A percentile compares a stretch with the other conserved stretches of the same genome.
Conservation (phyloP, 2,888 invertebrate genomes). For the Orthosia gracilis region DNA sequence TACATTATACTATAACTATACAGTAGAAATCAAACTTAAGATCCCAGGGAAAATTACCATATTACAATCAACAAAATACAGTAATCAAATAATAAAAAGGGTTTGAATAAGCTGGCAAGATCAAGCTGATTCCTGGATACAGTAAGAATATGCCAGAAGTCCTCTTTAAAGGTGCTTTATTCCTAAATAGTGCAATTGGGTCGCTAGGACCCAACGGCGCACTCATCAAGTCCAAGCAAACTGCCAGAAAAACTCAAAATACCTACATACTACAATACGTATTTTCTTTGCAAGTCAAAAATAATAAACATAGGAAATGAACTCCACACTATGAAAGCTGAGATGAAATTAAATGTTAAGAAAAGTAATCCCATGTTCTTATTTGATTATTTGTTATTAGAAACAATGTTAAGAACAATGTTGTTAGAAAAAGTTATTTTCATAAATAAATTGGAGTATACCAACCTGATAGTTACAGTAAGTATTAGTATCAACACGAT, state of each 20-base stretch:
- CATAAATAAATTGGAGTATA: not conserved
- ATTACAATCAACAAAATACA: not conserved
- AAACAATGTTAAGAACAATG: too few species aligned
- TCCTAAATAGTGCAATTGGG: not conserved
- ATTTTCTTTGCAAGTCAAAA: not conserved
- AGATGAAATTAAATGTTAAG: not conserved
- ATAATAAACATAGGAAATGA: not conserved
- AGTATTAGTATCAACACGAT: slow-evolving; percentile 10
- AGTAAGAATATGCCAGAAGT: not conserved
- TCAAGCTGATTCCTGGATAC: not conserved
- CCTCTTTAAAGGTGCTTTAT: not conserved
- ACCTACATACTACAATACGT: too few species aligned
- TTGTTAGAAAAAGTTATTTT: too few species aligned
- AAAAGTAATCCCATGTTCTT: not conserved
- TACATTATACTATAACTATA: not conserved
- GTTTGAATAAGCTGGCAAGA: not conserved
- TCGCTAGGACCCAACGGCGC: not conserved
- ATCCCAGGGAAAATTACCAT: not conserved
- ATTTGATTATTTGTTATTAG: slow-evolving; percentile 4
- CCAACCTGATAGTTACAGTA: slow-evolving; percentile 49
- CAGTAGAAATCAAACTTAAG: not conserved
- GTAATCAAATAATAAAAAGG: not conserved
- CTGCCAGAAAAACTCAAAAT: not conserved
- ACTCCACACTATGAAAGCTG: slow-evolving; percentile 17
- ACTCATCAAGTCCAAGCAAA: slow-evolving; percentile 6